Percentiles rank a stretch among this genome's conserved stretches.
These are phyloP conservation scores for Proterorhinus semilunaris DNA, from an alignment of 2,113 vertebrate genomes.

Conservation along the genomic window DNA sequence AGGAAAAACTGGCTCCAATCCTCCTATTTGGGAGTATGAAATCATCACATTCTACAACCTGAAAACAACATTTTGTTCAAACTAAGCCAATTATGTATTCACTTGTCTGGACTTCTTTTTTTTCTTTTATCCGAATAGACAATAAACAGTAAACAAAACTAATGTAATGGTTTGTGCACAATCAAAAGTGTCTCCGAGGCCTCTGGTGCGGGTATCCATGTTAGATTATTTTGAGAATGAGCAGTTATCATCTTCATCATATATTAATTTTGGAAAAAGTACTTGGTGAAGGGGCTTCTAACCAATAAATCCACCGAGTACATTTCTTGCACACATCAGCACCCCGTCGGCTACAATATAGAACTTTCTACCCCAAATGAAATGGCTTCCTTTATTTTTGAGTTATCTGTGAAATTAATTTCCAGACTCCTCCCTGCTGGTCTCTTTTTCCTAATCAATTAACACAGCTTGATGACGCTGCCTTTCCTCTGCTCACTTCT, in stretches of 20 bases:
- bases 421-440: constrained; percentile 50
- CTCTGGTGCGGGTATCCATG: constrained; percentile 40
- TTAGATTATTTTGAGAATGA: constrained; percentile 42
- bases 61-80: too few relatives aligned
- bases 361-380: constrained; percentile 32
- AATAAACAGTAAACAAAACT: not conserved
- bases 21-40: too few relatives aligned
- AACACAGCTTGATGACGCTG: constrained; percentile 72
- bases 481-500: constrained; percentile 70
- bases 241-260: constrained; percentile 41
- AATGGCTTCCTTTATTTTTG: constrained; percentile 29
- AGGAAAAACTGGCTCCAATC: too few relatives aligned
- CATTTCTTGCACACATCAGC: constrained; percentile 41
- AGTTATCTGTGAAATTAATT: constrained; percentile 42
- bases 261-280: constrained; percentile 49
- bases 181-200: constrained; percentile 48
- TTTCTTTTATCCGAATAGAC: too few relatives aligned
- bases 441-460: constrained; percentile 55
- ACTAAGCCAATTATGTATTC: too few relatives aligned
- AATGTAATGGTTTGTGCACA: constrained; percentile 15
- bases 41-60: too few relatives aligned
- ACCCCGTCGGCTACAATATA: constrained; percentile 33
- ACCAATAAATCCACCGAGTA: constrained; percentile 35
- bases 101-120: too few relatives aligned
- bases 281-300: constrained; percentile 31